These are phyloP conservation scores for Prionace glauca DNA, from an alignment of 2,797 vertebrate genomes.

Conservation along the genomic window DNA sequence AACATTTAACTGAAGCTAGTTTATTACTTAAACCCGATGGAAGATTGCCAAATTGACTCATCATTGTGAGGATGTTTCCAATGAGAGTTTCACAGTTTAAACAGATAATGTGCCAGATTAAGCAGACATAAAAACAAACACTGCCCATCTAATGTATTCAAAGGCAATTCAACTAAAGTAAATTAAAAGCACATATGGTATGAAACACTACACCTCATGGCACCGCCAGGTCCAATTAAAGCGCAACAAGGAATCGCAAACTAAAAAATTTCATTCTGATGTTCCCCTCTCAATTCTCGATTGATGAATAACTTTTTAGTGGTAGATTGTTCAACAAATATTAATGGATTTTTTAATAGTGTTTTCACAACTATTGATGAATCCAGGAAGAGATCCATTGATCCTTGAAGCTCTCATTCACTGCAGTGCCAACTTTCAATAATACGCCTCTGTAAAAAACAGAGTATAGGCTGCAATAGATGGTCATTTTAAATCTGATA, in stretches of 20 bases:
- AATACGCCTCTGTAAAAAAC: neutral
- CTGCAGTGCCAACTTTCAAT: neutral
- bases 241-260: neutral
- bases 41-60: neutral
- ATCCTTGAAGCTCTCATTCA: neutral
- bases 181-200: neutral
- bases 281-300: neutral
- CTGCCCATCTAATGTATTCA: neutral
- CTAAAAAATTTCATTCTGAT: neutral
- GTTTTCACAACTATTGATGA: neutral
- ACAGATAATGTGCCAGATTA: neutral
- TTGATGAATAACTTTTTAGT: neutral
- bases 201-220: neutral
- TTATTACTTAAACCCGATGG: neutral
- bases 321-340: neutral
- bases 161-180: neutral
- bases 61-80: neutral
- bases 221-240: neutral
- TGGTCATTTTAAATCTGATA: neutral
- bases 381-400: neutral
- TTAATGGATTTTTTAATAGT: neutral
- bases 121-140: neutral
- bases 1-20: neutral
- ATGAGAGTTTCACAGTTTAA: neutral
- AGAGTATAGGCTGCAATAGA: neutral